These are phyloP conservation scores for Camelus dromedarius DNA, from an alignment of 2,113 vertebrate genomes.

Conservation along the genomic window DNA sequence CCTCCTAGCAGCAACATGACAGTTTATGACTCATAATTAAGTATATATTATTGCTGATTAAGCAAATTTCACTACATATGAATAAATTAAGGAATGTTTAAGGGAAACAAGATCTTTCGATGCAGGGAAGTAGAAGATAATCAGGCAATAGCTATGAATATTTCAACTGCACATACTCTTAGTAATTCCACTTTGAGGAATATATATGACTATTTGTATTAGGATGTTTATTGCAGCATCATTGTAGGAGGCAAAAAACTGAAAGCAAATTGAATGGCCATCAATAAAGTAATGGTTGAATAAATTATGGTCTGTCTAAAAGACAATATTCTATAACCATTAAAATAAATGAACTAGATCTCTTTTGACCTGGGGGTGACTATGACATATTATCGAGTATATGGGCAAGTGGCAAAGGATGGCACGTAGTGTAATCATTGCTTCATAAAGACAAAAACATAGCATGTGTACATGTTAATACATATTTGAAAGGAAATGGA, in stretches of 20 bases:
- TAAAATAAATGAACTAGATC: conserved; percentile 52
- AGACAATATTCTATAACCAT: conserved; percentile 44
- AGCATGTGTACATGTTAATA: background rate
- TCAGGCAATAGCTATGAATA: conserved; percentile 36
- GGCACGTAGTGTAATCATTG: background rate
- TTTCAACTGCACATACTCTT: background rate
- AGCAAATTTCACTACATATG: background rate
- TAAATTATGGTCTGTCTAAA: conserved; percentile 35
- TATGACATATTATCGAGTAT: conserved; percentile 31
- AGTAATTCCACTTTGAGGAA: conserved; percentile 6
- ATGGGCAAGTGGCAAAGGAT: conserved; percentile 32
- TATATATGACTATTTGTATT: background rate
- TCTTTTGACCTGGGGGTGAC: background rate
- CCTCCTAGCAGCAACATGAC: background rate
- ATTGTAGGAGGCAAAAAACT: conserved; percentile 1
- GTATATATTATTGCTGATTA: background rate
- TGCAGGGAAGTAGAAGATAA: conserved; percentile 17
- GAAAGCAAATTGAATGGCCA: conserved; percentile 28
- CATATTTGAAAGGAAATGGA: background rate
- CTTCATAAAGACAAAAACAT: conserved; percentile 31
- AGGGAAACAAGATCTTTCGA: conserved; percentile 34
- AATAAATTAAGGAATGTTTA: conserved; percentile 52
- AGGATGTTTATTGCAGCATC: background rate
- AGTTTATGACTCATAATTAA: background rate
- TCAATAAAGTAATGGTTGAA: conserved; percentile 52